Conservation (phyloP, 1,140 invertebrate genomes). For the Apolygus lucorum region DNA sequence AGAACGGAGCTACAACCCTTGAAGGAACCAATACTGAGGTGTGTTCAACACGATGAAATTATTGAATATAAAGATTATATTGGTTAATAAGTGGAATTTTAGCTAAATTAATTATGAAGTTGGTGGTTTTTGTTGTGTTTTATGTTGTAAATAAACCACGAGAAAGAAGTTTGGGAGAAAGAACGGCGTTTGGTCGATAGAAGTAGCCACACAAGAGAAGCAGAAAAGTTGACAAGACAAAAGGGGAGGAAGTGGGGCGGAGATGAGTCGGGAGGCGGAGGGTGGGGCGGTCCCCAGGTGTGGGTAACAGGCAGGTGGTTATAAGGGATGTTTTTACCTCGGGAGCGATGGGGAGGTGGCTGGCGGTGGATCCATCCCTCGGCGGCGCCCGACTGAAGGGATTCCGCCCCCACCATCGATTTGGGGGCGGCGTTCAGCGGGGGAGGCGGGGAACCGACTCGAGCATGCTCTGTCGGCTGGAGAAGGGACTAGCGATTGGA, state of each 20-base stretch:
- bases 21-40: too few relatives aligned
- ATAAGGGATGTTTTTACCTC: constrained; percentile 15
- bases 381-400: constrained; percentile 9
- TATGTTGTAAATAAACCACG: too few relatives aligned
- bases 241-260: neutral
- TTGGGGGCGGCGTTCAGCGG: neutral
- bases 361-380: constrained; percentile 14
- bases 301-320: neutral
- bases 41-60: too few relatives aligned
- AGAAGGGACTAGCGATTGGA: neutral
- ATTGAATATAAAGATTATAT: too few relatives aligned
- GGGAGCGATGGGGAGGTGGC: constrained; percentile 29
- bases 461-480: neutral
- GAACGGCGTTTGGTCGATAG: neutral
- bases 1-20: too few relatives aligned
- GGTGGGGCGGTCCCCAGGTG: neutral
- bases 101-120: too few relatives aligned
- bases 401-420: constrained; percentile 9
- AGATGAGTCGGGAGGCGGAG: constrained; percentile 16
- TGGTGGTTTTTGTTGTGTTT: too few relatives aligned
- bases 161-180: too few relatives aligned
- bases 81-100: too few relatives aligned
- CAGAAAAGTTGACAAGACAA: neutral
- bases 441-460: neutral
- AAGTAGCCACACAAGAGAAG: neutral